Evolutionary conservation across 2,888 invertebrate genomes (phyloP).

Genomic region (Papilio protenor): DNA sequence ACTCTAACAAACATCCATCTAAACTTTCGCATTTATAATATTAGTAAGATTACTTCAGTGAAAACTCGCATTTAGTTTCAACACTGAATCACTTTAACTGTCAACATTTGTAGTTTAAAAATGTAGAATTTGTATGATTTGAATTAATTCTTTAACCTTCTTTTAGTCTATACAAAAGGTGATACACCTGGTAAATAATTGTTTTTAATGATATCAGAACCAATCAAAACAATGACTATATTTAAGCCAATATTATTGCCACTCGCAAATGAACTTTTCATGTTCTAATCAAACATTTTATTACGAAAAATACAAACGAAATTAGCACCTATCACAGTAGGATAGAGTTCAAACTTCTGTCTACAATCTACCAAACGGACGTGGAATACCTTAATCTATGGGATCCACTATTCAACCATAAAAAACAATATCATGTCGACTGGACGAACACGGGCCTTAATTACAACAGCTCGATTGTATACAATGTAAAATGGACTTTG

Average conservation of each 20-base stretch:
- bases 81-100: no score
- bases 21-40: no score
- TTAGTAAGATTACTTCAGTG: no score
- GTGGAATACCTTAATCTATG: conserved; percentile 74
- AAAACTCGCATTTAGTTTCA: no score
- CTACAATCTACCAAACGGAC: conserved; percentile 29
- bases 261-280: conserved; percentile 35
- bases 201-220: not conserved
- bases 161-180: not conserved
- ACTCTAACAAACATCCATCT: no score
- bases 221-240: conserved; percentile 3
- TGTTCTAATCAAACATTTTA: conserved; percentile 12
- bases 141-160: not conserved
- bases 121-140: not conserved
- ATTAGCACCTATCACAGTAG: not conserved
- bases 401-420: conserved; percentile 76
- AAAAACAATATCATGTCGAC: conserved; percentile 80
- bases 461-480: conserved; percentile 59
- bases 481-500: conserved; percentile 52
- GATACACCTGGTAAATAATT: not conserved
- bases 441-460: conserved; percentile 74
- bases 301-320: conserved; percentile 1
- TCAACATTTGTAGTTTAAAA: not conserved
- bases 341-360: conserved; percentile 10
- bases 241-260: conserved; percentile 29